Base-by-base conservation (phyloP, 1,140 invertebrate genomes). In the Panagrolaimus sp. region DNA sequence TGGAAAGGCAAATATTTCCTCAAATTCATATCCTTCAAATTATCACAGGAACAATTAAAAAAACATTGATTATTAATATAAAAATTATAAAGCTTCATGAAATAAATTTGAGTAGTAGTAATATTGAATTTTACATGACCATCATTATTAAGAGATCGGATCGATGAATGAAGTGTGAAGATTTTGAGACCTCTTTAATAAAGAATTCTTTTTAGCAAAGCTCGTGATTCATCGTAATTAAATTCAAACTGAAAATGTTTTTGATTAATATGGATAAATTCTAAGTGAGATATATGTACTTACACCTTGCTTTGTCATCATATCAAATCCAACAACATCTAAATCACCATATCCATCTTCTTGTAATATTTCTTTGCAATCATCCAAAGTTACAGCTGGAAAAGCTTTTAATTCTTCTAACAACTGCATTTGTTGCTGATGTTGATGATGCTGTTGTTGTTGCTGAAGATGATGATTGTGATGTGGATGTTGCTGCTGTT, bases 281-380 rank as follows among this genome's bases (percentile, higher is more conserved):
- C 2, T 51, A 16, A 8, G 5, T 13, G 14, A 51, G 14, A 9
- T 8, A 51, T 25, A n/a, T n/a, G n/a, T n/a, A 16, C 51, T 57
- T 57, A 57, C 51, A 9, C 51, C 51, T 57, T 57, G 51, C 27
- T 57, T 57, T 14, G 20, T 57, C 20, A 27, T 57, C 51, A 57
- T 57, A 57, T 57, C 51, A 57, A 57, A 57, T 20, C 51, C 27
- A 57, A 57, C 27, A 20, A 27, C 20, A 57, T 57, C 51, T 20
- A n/a, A n/a, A n/a, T 20, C 20, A 16, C 20, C 51, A 4, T 20
- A 20, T 25, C 20, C 20, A 16, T 57, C 51, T 20, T 57, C 51
- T 27, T 57, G 51, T 11, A 57, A 5, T 4, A 57, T 57, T 8
- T 20, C 51, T 5, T 57, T 57, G n/a, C 51, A 57, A 8, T 57